Evolutionary conservation across 2,113 vertebrate species (phyloP).

Genomic region (Xyliphius kryptos): DNA sequence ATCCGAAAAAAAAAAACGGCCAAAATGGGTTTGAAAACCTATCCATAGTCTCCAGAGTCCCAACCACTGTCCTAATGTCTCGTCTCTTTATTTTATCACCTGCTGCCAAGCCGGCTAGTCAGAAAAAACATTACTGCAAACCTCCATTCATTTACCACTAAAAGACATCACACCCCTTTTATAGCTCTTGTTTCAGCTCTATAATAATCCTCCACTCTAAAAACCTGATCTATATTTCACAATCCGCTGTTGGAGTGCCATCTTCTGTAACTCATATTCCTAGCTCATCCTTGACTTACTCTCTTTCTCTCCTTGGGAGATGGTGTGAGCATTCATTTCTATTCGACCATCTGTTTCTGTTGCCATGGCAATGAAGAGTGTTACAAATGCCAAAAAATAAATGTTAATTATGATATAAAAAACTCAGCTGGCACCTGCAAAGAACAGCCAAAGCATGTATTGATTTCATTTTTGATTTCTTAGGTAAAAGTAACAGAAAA

Average conservation of each 20-base stretch:
- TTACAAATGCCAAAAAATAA: conserved; percentile 38
- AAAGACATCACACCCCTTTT: conserved; percentile 12
- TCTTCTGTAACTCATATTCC: conserved; percentile 13
- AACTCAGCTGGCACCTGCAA: conserved; percentile 37
- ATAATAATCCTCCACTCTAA: conserved; percentile 23
- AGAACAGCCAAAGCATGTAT: no score
- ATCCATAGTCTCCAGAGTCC: no score
- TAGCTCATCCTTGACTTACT: conserved; percentile 19
- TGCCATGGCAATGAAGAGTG: conserved; percentile 42
- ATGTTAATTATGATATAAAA: no score
- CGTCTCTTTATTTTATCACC: no score
- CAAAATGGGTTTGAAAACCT: no score
- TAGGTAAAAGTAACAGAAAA: conserved; percentile 5
- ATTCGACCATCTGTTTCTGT: conserved; percentile 42
- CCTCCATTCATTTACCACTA: conserved; percentile 9
- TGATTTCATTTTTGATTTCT: conserved; percentile 21
- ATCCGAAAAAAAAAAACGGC: no score
- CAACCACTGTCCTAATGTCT: no score
- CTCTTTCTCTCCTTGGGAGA: conserved; percentile 23
- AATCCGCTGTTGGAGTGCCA: no score
- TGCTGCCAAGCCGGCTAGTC: no score
- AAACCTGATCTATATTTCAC: conserved; percentile 26
- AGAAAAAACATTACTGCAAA: neutral
- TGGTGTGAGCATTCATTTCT: no score
- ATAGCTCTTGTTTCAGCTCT: conserved; percentile 14